These are phyloP conservation scores for Halocaridina rubra DNA, from an alignment of 2,888 invertebrate species.

Conservation along the genomic window DNA sequence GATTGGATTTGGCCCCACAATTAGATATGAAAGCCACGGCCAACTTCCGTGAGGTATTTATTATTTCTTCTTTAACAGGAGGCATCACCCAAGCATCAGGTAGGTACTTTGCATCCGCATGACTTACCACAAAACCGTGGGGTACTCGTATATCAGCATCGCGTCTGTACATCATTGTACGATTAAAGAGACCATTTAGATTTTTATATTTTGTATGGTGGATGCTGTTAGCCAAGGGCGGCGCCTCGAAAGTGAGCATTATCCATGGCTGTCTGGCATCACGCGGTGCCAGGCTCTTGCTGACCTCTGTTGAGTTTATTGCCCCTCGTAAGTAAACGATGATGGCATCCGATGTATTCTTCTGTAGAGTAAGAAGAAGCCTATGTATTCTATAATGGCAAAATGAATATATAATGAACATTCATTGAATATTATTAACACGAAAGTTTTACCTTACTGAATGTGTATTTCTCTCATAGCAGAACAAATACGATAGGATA, in stretches of 20 bases:
- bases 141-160: not conserved
- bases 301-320: not conserved
- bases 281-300: not conserved
- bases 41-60: not conserved
- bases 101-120: slow-evolving; percentile 1
- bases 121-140: slow-evolving; percentile 1
- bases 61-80: not conserved
- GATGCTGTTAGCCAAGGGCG: not conserved
- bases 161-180: not conserved
- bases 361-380: too few species aligned
- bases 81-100: not conserved
- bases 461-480: too few species aligned
- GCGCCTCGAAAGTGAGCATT: not conserved
- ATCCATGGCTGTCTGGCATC: not conserved
- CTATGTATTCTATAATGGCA: too few species aligned
- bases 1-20: not conserved
- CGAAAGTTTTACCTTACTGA: too few species aligned
- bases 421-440: too few species aligned
- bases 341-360: not conserved
- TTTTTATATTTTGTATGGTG: not conserved
- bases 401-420: too few species aligned
- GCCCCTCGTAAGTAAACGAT: not conserved
- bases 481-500: too few species aligned
- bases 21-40: slow-evolving; percentile 9
- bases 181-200: not conserved